phyloP scores from a whole-genome alignment of 92 coral and sea anemone genomes.

The Zoanthus sociatus region DNA sequence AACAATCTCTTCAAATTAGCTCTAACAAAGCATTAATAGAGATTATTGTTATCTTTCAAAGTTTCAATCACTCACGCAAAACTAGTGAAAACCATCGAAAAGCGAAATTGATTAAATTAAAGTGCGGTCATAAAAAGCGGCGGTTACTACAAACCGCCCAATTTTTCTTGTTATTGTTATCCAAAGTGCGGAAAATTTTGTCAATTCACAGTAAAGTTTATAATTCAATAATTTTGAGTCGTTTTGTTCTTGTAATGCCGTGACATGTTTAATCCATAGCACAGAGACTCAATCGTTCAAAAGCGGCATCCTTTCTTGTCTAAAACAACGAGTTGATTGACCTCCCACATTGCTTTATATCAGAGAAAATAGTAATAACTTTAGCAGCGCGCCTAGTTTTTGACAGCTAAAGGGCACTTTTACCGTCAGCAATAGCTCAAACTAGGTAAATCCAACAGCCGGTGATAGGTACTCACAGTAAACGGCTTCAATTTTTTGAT shows the following conservation, averaged over 20 bases:
- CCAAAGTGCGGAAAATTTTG: slow-evolving; percentile 43
- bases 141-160: slow-evolving; percentile 32
- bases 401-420: slow-evolving; percentile 23
- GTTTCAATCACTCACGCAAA: slow-evolving; percentile 41
- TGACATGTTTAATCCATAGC: slow-evolving; percentile 59
- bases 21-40: slow-evolving; percentile 40
- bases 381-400: slow-evolving; percentile 28
- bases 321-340: slow-evolving; percentile 54
- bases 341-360: slow-evolving; percentile 94
- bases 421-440: slow-evolving; percentile 22
- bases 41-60: slow-evolving; percentile 30
- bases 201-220: slow-evolving; percentile 43
- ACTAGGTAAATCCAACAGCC: slow-evolving; percentile 37
- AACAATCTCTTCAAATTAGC: slow-evolving; percentile 43
- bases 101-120: slow-evolving; percentile 42
- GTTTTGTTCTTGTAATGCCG: slow-evolving; percentile 58
- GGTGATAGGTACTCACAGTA: slow-evolving; percentile 41
- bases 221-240: slow-evolving; percentile 42
- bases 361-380: slow-evolving; percentile 65
- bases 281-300: slow-evolving; percentile 55
- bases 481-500: slow-evolving; percentile 58
- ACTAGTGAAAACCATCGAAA: slow-evolving; percentile 42
- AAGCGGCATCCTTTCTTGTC: slow-evolving; percentile 83
- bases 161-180: slow-evolving; percentile 35
- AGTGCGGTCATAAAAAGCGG: slow-evolving; percentile 36